phyloP scores from a whole-genome alignment of 1,140 invertebrate genomes.

The Leptestheria dahalacensis region DNA sequence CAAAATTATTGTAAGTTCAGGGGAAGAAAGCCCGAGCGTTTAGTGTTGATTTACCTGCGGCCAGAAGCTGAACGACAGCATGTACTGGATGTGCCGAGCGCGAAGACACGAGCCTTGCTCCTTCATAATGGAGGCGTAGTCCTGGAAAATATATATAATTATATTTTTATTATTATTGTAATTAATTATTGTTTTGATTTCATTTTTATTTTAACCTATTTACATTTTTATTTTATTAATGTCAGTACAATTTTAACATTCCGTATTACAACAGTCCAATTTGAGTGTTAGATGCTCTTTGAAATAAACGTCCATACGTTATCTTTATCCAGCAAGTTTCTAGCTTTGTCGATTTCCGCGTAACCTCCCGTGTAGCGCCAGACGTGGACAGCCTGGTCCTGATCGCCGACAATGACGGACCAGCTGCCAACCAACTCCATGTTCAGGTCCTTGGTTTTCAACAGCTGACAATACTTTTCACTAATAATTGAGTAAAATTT shows the following conservation, averaged over 20 bases:
- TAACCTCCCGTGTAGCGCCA: constrained; percentile 91
- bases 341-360: constrained; percentile 64
- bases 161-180: too few species aligned
- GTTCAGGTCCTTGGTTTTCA: constrained; percentile 29
- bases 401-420: constrained; percentile 80
- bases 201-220: too few species aligned
- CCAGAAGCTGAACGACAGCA: constrained; percentile 51
- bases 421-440: constrained; percentile 36
- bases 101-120: constrained; percentile 70
- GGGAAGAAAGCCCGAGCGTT: too few species aligned
- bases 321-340: constrained; percentile 51
- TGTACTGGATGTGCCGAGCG: constrained; percentile 78
- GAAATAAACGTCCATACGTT: constrained; percentile 34
- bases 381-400: constrained; percentile 89
- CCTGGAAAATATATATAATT: constrained; percentile 34
- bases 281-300: too few species aligned
- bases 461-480: constrained; percentile 10
- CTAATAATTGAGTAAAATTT: not conserved
- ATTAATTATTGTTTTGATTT: too few species aligned
- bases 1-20: too few species aligned
- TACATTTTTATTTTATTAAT: too few species aligned
- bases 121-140: constrained; percentile 57
- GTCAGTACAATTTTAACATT: too few species aligned
- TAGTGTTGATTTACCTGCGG: constrained; percentile 23
- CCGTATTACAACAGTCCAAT: too few species aligned